Percentiles rank a stretch among this genome's conserved stretches.
Conservation (phyloP, 1,140 invertebrate species). For the Calliopsis andreniformis region DNA sequence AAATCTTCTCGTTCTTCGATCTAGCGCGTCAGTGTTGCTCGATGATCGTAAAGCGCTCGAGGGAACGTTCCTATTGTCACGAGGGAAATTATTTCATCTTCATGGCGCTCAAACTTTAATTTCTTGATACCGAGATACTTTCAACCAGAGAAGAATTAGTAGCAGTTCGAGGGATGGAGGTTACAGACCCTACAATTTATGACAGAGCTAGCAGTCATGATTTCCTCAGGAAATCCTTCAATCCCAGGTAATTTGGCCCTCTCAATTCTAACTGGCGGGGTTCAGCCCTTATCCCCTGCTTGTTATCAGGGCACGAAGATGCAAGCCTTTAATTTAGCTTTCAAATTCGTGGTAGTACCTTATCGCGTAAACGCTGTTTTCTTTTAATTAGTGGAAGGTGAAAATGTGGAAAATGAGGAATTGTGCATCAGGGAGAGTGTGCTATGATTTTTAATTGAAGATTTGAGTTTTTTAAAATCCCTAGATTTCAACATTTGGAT, state of each 20-base stretch:
- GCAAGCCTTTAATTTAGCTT: constrained; percentile 13
- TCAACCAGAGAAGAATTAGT: constrained; percentile 15
- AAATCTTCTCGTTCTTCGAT: not conserved
- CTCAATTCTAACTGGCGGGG: not conserved
- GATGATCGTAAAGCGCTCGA: not conserved
- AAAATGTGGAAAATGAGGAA: not conserved
- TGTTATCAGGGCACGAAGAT: not conserved
- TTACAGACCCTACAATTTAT: constrained; percentile 26
- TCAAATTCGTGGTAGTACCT: not conserved
- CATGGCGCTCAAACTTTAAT: not conserved
- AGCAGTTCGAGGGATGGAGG: not conserved
- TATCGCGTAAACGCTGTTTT: not conserved
- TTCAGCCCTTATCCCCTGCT: not conserved
- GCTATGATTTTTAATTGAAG: too few species aligned
- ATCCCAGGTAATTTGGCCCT: constrained; percentile 10
- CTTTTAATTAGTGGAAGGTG: too few species aligned
- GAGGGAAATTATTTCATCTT: not conserved
- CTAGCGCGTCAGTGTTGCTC: not conserved
- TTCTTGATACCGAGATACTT: constrained; percentile 4
- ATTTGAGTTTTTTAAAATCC: too few species aligned
- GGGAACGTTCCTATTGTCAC: not conserved
- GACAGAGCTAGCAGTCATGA: constrained; percentile 2
- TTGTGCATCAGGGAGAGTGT: too few species aligned
- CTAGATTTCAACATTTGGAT: too few species aligned
- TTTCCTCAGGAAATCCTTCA: constrained; percentile 42